These are phyloP conservation scores for Polydrusus pterygomalis DNA, from an alignment of 2,888 invertebrate species.

Conservation along the genomic window DNA sequence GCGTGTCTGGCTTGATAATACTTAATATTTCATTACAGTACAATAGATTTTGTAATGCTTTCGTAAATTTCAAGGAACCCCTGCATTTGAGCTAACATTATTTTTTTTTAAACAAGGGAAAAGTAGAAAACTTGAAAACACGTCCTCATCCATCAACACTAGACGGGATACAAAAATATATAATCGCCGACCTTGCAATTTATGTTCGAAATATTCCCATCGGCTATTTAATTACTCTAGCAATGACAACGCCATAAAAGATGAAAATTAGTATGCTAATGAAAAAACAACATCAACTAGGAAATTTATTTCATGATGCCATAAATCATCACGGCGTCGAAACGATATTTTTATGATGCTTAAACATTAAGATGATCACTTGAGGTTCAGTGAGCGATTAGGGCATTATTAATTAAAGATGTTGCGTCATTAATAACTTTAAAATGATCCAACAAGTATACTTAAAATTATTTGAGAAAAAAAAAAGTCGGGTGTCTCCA, in stretches of 20 bases:
- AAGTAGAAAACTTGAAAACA: background rate
- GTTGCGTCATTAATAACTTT: background rate
- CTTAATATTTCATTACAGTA: too few relatives aligned
- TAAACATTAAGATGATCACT: slow-evolving; percentile 11
- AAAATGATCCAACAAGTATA: background rate
- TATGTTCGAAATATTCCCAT: slow-evolving; percentile 27
- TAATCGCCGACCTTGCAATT: background rate
- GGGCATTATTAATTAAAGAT: background rate
- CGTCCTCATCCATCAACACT: background rate
- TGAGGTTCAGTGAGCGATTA: background rate
- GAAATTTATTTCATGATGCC: slow-evolving; percentile 22
- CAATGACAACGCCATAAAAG: slow-evolving; percentile 41
- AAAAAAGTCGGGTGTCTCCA: too few relatives aligned
- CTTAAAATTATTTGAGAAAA: too few relatives aligned
- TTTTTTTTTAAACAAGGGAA: too few relatives aligned
- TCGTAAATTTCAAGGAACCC: too few relatives aligned
- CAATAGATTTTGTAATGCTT: too few relatives aligned
- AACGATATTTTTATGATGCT: slow-evolving; percentile 20
- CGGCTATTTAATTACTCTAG: slow-evolving; percentile 29
- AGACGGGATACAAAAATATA: background rate
- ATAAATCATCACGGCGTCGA: slow-evolving; percentile 39
- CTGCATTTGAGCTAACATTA: too few relatives aligned
- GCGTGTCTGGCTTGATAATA: too few relatives aligned
- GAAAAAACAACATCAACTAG: slow-evolving; percentile 43
- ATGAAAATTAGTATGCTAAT: slow-evolving; percentile 30